Evolutionary conservation across 2,888 invertebrate species (phyloP).

Genomic region (Agrochola macilenta): DNA sequence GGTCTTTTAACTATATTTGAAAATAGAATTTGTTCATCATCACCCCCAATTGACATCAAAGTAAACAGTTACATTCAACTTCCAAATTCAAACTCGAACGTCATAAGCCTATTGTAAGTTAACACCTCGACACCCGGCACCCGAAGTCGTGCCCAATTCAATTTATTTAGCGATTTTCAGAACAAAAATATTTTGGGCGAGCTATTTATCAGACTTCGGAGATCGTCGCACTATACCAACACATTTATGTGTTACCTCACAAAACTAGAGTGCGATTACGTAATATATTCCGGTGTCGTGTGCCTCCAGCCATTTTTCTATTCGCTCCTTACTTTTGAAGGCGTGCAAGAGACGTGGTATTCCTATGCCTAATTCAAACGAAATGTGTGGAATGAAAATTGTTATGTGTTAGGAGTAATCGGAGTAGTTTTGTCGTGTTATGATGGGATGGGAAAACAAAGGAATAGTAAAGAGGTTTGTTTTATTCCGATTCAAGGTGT

Average conservation of each 20-base stretch:
- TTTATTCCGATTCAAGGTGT: conserved; percentile 18
- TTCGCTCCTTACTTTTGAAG: conserved; percentile 76
- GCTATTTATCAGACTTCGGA: conserved; percentile 85
- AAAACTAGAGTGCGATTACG: conserved; percentile 84
- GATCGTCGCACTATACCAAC: conserved; percentile 81
- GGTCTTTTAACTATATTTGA: neutral
- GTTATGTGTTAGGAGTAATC: conserved; percentile 63
- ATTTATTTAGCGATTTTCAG: conserved; percentile 85
- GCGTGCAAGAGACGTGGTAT: conserved; percentile 76
- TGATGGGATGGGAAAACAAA: conserved; percentile 46
- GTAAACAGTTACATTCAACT: conserved; percentile 39
- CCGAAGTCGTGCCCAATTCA: conserved; percentile 77
- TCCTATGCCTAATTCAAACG: conserved; percentile 76
- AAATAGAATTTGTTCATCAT: conserved; percentile 35
- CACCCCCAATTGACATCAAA: conserved; percentile 50
- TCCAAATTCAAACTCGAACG: conserved; percentile 61
- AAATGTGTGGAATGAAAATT: conserved; percentile 72
- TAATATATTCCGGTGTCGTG: conserved; percentile 88
- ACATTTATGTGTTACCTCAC: conserved; percentile 85
- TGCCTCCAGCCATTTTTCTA: conserved; percentile 85
- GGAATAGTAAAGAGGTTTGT: conserved; percentile 31
- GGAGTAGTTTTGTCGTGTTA: conserved; percentile 56
- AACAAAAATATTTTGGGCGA: conserved; percentile 83
- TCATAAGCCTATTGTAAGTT: conserved; percentile 75
- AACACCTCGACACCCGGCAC: conserved; percentile 70